phyloP scores from a whole-genome alignment of 2,113 vertebrate species.

The Anseranas semipalmata region DNA sequence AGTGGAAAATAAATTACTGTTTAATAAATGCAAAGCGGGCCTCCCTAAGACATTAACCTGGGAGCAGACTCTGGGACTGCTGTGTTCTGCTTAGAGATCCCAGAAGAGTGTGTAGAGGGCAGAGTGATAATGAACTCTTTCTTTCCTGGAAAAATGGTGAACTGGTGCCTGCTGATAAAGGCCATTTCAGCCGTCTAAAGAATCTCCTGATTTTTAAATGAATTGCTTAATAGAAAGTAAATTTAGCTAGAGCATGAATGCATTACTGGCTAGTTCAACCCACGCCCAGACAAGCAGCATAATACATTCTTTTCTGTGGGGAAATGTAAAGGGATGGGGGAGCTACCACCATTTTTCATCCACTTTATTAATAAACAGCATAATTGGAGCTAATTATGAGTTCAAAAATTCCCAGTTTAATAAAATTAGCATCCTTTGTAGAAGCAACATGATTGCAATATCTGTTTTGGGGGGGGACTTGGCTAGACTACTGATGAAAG shows the following conservation, averaged over 20 bases:
- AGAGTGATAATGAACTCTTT: background rate
- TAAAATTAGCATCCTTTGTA: background rate
- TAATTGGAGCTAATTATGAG: background rate
- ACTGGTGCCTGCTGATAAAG: conserved; percentile 5
- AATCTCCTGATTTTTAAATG: background rate
- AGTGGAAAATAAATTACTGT: background rate
- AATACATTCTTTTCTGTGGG: background rate
- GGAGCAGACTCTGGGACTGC: background rate
- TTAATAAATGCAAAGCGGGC: background rate
- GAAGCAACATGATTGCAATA: rapidly evolving
- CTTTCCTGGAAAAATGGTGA: conserved; percentile 1
- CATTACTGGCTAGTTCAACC: background rate
- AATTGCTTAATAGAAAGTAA: background rate
- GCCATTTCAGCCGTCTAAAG: background rate
- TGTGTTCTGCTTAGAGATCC: background rate
- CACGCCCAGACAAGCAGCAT: background rate
- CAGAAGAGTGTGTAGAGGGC: background rate
- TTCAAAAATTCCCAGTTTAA: background rate
- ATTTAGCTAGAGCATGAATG: background rate
- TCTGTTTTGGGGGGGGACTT: rapidly evolving
- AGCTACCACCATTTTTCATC: background rate
- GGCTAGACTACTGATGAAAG: background rate
- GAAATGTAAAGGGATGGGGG: background rate
- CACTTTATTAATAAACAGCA: background rate
- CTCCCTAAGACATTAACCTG: background rate